Evolutionary conservation across 2,113 vertebrate genomes (phyloP).

Genomic region (Mionectes macconnelli): DNA sequence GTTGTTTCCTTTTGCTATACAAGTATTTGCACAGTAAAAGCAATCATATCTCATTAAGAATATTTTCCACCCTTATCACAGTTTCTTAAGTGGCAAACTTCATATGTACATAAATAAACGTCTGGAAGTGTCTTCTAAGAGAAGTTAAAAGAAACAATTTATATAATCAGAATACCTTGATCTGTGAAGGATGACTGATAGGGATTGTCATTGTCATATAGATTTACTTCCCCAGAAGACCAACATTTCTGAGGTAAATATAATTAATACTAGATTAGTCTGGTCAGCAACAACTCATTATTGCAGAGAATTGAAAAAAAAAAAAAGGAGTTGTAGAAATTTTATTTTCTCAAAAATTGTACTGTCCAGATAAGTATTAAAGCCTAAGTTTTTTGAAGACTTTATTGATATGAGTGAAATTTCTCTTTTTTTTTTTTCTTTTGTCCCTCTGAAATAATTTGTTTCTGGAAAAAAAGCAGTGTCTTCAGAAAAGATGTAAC

Average conservation of each 20-base stretch:
- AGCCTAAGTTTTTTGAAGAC: not conserved
- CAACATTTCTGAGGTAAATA: not conserved
- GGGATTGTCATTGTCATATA: not conserved
- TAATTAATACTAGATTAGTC: not conserved
- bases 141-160: not conserved
- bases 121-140: not conserved
- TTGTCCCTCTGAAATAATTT: not conserved
- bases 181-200: not conserved
- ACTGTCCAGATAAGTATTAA: not conserved
- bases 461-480: not conserved
- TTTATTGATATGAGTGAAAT: not conserved
- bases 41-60: not conserved
- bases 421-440: accelerated
- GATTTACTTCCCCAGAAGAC: not conserved
- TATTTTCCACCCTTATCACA: not conserved
- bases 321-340: not conserved
- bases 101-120: not conserved
- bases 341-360: not conserved
- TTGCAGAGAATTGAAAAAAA: not conserved
- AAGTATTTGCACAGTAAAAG: not conserved
- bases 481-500: not conserved
- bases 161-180: not conserved
- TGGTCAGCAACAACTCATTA: not conserved
- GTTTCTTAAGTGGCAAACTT: not conserved
- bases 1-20: not conserved